These are phyloP conservation scores for Oryzias dopingdopingensis DNA, from an alignment of 2,797 vertebrate genomes.

Conservation along the genomic window DNA sequence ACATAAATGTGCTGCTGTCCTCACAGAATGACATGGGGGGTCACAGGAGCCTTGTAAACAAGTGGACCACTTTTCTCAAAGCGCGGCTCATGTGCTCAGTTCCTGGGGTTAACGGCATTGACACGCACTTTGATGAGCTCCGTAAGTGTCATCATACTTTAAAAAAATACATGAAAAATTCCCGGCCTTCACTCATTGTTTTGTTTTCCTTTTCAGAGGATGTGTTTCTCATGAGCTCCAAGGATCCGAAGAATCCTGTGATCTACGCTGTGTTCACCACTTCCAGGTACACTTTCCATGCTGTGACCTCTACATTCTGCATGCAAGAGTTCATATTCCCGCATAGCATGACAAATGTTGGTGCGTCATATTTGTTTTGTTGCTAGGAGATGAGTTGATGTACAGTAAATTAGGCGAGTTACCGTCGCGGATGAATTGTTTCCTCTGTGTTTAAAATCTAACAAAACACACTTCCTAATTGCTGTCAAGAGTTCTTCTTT, in stretches of 20 bases:
- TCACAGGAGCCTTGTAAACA: constrained; percentile 97
- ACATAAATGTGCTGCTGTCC: constrained; percentile 6
- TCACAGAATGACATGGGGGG: constrained; percentile 95
- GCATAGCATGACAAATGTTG: constrained; percentile 20
- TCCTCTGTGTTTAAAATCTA: constrained; percentile 32
- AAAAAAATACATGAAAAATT: background rate
- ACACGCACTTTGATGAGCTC: constrained; percentile 98
- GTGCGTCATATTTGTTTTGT: constrained; percentile 52
- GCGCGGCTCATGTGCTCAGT: constrained; percentile 94
- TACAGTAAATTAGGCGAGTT: constrained; percentile 17
- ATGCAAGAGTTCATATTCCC: constrained; percentile 11
- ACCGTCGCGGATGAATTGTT: constrained; percentile 36
- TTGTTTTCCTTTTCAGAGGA: constrained; percentile 59
- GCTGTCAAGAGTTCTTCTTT: constrained; percentile 12
- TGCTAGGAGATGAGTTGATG: constrained; percentile 51
- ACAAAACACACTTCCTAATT: constrained; percentile 43
- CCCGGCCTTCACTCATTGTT: background rate
- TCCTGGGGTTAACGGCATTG: constrained; percentile 93
- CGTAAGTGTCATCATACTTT: constrained; percentile 79
- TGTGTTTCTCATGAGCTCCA: constrained; percentile 94
- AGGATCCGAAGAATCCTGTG: constrained; percentile 96
- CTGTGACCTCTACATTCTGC: constrained; percentile 12
- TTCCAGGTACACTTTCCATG: constrained; percentile 85
- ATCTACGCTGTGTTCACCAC: constrained; percentile 98
- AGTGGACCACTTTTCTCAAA: constrained; percentile 98